phyloP scores from a whole-genome alignment of 2,888 invertebrate species.

The Serrognathus titanus region DNA sequence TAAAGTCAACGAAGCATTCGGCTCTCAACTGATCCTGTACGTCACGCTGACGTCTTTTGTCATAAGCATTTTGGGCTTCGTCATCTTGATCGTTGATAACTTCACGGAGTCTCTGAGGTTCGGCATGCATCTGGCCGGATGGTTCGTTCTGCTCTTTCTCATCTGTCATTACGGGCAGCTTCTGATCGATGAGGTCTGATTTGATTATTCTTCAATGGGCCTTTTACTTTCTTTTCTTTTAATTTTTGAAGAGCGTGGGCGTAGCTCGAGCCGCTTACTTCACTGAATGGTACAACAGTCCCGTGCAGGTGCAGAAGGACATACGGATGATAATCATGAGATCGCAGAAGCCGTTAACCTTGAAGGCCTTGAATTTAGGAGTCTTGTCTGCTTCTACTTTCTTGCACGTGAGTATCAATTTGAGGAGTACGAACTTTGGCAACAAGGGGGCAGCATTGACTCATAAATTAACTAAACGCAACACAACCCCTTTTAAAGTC shows the following conservation, averaged over 20 bases:
- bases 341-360: conserved; percentile 23
- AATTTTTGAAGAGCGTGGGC: conserved; percentile 18
- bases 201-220: no score
- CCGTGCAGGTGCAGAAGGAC: conserved; percentile 20
- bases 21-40: conserved; percentile 28
- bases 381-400: conserved; percentile 22
- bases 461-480: no score
- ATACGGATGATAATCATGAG: conserved; percentile 22
- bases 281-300: conserved; percentile 21
- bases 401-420: conserved; percentile 18
- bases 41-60: conserved; percentile 31
- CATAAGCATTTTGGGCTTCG: conserved; percentile 30
- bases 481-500: no score
- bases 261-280: conserved; percentile 22
- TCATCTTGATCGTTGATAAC: conserved; percentile 26
- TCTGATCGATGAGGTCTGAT: conserved; percentile 30
- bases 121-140: conserved; percentile 29
- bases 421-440: no score
- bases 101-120: conserved; percentile 27
- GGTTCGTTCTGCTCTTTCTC: conserved; percentile 28
- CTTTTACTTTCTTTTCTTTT: background rate
- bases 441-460: background rate
- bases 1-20: conserved; percentile 29
- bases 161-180: conserved; percentile 32
- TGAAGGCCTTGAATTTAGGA: conserved; percentile 23